Evolutionary conservation across 2,888 invertebrate genomes (phyloP).

Genomic region (Thymelicus acteon): DNA sequence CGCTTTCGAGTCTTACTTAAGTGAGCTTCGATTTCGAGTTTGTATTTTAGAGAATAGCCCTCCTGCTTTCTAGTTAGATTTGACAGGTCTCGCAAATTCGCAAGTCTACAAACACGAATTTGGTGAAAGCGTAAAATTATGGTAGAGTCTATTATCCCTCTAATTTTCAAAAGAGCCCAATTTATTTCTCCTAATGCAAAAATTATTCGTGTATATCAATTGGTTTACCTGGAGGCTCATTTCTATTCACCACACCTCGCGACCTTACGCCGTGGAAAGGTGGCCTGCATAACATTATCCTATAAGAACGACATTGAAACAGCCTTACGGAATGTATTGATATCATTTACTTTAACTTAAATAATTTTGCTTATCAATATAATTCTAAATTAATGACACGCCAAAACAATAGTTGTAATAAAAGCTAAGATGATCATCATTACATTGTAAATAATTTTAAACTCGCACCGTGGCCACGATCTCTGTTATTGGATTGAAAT

Average conservation of each 20-base stretch:
- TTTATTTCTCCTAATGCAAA: conserved; percentile 9
- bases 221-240: conserved; percentile 7
- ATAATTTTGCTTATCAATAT: too few species aligned
- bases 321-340: not conserved
- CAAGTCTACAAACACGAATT: not conserved
- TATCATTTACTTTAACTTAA: not conserved
- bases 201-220: conserved; percentile 17
- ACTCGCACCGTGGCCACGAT: too few species aligned
- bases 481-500: too few species aligned
- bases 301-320: not conserved
- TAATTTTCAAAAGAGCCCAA: conserved; percentile 12
- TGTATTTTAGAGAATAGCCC: too few species aligned
- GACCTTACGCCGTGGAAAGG: conserved; percentile 4
- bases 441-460: too few species aligned
- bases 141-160: not conserved
- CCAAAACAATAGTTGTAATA: too few species aligned
- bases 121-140: not conserved
- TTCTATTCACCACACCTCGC: conserved; percentile 15
- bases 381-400: too few species aligned
- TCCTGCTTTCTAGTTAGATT: not conserved
- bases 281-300: conserved; percentile 23
- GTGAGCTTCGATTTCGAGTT: too few species aligned
- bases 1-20: too few species aligned
- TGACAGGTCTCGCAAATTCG: not conserved
- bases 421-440: too few species aligned